A percentile compares a stretch with the other conserved stretches of the same genome.
phyloP scores from a whole-genome alignment of 2,113 vertebrate species.

The Atlantisia rogersi region DNA sequence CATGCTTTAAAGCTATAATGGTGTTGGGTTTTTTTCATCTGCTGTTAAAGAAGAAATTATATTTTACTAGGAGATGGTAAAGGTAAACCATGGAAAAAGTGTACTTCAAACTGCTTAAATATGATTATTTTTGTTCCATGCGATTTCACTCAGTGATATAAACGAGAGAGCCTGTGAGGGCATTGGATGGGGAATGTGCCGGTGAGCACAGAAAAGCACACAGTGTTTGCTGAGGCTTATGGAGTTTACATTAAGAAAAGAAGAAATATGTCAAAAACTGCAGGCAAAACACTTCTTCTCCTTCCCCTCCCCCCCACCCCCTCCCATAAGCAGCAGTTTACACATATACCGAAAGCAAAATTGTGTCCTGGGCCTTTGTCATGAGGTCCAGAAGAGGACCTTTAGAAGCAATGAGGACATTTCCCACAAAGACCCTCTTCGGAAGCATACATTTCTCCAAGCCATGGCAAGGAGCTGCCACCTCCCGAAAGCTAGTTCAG shows the following conservation, averaged over 20 bases:
- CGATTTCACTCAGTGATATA: slow-evolving; percentile 51
- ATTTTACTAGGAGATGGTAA: slow-evolving; percentile 70
- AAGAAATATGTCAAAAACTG: background rate
- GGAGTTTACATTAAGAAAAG: background rate
- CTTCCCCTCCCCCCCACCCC: background rate
- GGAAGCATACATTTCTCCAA: accelerated
- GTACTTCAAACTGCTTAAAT: slow-evolving; percentile 52
- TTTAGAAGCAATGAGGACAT: background rate
- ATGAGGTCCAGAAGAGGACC: background rate
- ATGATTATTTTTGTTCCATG: slow-evolving; percentile 67
- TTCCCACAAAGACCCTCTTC: background rate
- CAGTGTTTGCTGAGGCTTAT: background rate
- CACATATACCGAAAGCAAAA: background rate
- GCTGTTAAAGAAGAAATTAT: slow-evolving; percentile 70
- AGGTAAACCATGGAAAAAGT: slow-evolving; percentile 72
- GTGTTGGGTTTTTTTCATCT: slow-evolving; percentile 31
- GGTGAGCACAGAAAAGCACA: background rate
- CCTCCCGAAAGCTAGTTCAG: background rate
- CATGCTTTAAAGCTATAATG: slow-evolving; percentile 66
- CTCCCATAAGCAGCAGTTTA: background rate
- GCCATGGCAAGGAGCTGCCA: background rate
- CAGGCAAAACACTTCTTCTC: background rate
- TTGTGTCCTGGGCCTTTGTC: background rate
- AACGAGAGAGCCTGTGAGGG: background rate
- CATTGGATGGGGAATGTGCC: background rate